phyloP scores from a whole-genome alignment of 2,888 invertebrate genomes.

The Eubasilissa splendida region DNA sequence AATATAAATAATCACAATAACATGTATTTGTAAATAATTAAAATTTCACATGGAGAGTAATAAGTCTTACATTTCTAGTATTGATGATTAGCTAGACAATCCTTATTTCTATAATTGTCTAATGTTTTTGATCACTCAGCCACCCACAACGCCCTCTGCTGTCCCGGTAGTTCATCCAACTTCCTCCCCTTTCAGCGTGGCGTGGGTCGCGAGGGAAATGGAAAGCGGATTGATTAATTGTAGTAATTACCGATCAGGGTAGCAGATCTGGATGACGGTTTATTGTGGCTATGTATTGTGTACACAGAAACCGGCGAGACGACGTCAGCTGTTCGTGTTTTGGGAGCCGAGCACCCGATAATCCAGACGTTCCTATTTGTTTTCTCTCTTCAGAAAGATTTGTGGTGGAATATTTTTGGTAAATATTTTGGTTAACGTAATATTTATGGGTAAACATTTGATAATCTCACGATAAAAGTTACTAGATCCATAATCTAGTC shows the following conservation, averaged over 20 bases:
- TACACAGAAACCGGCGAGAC: slow-evolving; percentile 37
- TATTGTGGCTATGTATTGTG: slow-evolving; percentile 41
- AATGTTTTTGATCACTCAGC: slow-evolving; percentile 2
- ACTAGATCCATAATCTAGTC: background rate
- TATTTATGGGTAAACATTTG: slow-evolving; percentile 24
- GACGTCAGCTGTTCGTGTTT: slow-evolving; percentile 44
- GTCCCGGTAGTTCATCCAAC: background rate
- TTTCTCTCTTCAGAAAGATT: slow-evolving; percentile 33
- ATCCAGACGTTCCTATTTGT: slow-evolving; percentile 37
- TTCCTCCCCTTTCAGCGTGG: slow-evolving; percentile 49
- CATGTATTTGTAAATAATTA: too few species aligned
- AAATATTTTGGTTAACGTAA: slow-evolving; percentile 39
- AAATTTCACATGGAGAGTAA: too few species aligned
- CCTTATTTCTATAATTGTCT: slow-evolving; percentile 2
- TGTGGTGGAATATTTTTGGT: slow-evolving; percentile 30
- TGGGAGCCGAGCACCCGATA: slow-evolving; percentile 36
- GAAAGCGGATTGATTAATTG: slow-evolving; percentile 73
- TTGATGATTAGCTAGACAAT: background rate
- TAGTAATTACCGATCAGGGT: slow-evolving; percentile 72
- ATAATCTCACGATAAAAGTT: slow-evolving; percentile 22
- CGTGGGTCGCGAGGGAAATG: slow-evolving; percentile 63
- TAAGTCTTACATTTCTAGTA: too few species aligned
- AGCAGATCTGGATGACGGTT: slow-evolving; percentile 55
- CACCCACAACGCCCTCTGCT: slow-evolving; percentile 10
- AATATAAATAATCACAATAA: too few species aligned